Base-by-base conservation (phyloP, 2,888 invertebrate genomes). In the Encarsia formosa region DNA sequence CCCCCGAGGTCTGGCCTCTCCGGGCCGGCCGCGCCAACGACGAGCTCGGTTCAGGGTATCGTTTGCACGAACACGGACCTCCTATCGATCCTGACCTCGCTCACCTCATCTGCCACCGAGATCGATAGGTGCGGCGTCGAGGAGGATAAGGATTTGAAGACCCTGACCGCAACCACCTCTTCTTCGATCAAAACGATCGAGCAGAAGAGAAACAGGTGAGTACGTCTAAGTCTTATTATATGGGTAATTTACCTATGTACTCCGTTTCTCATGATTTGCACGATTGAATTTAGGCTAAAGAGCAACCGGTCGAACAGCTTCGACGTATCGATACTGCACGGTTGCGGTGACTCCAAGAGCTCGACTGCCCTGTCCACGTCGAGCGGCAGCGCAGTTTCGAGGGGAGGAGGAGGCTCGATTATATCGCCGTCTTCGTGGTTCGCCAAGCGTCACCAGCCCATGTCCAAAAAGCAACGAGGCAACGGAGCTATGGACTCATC, bases 291-390 rank as follows among this genome's bases (percentile, higher is more conserved):
- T 55, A 78, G 81, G 45, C 75, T 86, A 50, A 84, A 82, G 57
- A 86, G 84, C 58, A 86, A 83, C 69, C 83, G 90, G 47, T 90
- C 90, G 15, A 90, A 88, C 73, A 91, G 90, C 71, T 90, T 91
- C 65, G 90, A 91, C 70, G 83, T 88, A 1, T 88, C 89, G 18
- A 80, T 88, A 19, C 77, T 90, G 34, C 78, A 82, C 57, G 80
- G 67, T 3, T 66, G 69, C n/a, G 66, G 63, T 65, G 53, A 44
- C 11, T 54, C 75, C 73, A 57, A 66, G 23, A 56, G 52, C 24
- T 37, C 59, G 1, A 22, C 38, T 6, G 47, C 31, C 2, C 9
- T 32, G 2, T 46, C 41, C 4, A 18, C 53, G 43, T 5, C 48
- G 15, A 15, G n/a, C 37, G 37, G 5, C 5, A 5, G 9, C 5